Percentiles rank a stretch among this genome's conserved stretches.
phyloP scores from a whole-genome alignment of 2,888 invertebrate species.

The Leucophenga maculata region DNA sequence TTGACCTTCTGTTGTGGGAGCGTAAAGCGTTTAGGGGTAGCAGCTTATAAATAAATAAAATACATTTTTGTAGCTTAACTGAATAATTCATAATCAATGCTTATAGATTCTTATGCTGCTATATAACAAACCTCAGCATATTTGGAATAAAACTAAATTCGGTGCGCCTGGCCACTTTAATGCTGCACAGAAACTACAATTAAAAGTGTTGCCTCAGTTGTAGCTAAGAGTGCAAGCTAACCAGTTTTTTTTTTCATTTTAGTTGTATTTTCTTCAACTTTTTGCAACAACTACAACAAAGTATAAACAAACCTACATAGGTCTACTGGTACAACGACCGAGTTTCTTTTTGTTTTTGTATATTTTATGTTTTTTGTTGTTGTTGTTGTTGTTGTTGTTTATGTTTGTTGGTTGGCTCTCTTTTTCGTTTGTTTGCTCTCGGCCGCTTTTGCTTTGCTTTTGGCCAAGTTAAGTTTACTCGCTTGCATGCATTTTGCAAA shows the following conservation, averaged over 20 bases:
- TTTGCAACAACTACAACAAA: constrained; percentile 49
- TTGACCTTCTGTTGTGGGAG: too few species aligned
- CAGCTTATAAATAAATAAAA: too few species aligned
- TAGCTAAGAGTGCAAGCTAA: constrained; percentile 3
- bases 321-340: constrained; percentile 25
- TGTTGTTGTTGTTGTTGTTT: constrained; percentile 5
- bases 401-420: background rate
- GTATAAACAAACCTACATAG: constrained; percentile 43
- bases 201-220: too few species aligned
- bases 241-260: constrained; percentile 26
- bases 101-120: too few species aligned
- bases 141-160: too few species aligned
- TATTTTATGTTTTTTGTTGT: background rate
- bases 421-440: background rate
- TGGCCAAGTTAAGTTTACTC: constrained; percentile 15
- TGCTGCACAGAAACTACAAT: too few species aligned
- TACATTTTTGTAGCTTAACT: too few species aligned
- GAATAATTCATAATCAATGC: too few species aligned
- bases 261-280: constrained; percentile 35
- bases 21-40: too few species aligned
- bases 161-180: too few species aligned
- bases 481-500: constrained; percentile 39
- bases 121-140: too few species aligned
- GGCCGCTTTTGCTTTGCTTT: background rate
- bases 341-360: constrained; percentile 38